Evolutionary conservation across 2,113 vertebrate species (phyloP).

Genomic region (Chaetops frenatus): DNA sequence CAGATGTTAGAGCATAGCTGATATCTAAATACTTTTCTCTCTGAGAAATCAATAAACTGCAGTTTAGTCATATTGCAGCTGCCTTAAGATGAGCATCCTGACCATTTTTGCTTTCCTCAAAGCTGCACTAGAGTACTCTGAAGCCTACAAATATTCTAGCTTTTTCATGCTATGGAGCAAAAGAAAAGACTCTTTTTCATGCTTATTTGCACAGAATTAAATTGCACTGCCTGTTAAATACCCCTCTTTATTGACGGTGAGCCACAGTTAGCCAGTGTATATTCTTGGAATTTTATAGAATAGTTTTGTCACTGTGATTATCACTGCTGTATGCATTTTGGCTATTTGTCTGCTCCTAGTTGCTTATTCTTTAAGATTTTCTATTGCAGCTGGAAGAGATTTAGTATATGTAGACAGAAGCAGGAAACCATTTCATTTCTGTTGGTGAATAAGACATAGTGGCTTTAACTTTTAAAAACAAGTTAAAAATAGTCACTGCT

Average conservation of each 20-base stretch:
- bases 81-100: neutral
- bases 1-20: neutral
- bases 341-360: neutral
- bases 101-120: neutral
- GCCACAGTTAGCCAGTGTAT: neutral
- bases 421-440: neutral
- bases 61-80: neutral
- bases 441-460: neutral
- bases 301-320: neutral
- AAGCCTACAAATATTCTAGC: neutral
- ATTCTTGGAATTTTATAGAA: neutral
- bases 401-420: neutral
- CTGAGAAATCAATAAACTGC: neutral
- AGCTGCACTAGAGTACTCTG: neutral
- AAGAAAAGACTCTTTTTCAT: neutral
- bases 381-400: neutral
- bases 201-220: neutral
- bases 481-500: constrained; percentile 45
- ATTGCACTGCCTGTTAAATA: neutral
- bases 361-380: neutral
- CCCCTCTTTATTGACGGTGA: neutral
- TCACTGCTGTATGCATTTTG: neutral
- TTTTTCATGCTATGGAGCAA: neutral
- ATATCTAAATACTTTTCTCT: neutral
- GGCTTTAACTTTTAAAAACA: constrained; percentile 30